These are phyloP conservation scores for Trichogramma dendrolimi DNA, from an alignment of 2,888 invertebrate genomes.

Conservation along the genomic window DNA sequence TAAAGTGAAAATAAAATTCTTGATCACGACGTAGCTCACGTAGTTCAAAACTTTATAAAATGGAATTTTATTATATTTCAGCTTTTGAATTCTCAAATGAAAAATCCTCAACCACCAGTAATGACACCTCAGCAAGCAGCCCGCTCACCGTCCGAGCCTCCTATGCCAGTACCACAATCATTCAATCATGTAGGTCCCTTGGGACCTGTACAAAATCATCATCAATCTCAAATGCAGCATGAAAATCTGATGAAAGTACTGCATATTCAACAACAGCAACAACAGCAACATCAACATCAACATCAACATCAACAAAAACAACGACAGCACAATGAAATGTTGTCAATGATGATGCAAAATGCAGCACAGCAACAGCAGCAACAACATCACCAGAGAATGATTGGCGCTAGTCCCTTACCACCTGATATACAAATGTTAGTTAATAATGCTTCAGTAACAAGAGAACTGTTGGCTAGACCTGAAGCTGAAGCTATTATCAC, in stretches of 20 bases:
- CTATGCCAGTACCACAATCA: conserved; percentile 36
- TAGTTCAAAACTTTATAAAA: not conserved
- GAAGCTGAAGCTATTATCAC: conserved; percentile 76
- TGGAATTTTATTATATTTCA: conserved; percentile 22
- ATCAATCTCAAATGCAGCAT: conserved; percentile 50
- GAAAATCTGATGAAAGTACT: conserved; percentile 54
- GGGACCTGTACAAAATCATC: conserved; percentile 47
- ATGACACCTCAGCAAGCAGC: conserved; percentile 32
- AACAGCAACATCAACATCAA: conserved; percentile 47
- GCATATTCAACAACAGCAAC: conserved; percentile 53
- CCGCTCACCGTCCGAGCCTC: conserved; percentile 13
- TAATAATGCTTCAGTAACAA: conserved; percentile 55
- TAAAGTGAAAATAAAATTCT: too few species aligned
- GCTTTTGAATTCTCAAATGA: conserved; percentile 44
- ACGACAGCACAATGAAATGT: conserved; percentile 50
- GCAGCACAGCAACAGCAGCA: conserved; percentile 13
- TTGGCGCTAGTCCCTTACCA: conserved; percentile 53
- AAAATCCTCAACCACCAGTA: conserved; percentile 38
- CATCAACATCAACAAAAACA: conserved; percentile 49
- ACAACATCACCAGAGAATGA: conserved; percentile 54
- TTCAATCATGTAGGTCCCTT: conserved; percentile 48
- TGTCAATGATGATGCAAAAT: conserved; percentile 61
- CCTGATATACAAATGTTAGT: conserved; percentile 54
- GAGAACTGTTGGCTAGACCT: conserved; percentile 67
- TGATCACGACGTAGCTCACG: not conserved